These are phyloP conservation scores for Microchirus variegatus DNA, from an alignment of 2,797 vertebrate species.

Conservation along the genomic window DNA sequence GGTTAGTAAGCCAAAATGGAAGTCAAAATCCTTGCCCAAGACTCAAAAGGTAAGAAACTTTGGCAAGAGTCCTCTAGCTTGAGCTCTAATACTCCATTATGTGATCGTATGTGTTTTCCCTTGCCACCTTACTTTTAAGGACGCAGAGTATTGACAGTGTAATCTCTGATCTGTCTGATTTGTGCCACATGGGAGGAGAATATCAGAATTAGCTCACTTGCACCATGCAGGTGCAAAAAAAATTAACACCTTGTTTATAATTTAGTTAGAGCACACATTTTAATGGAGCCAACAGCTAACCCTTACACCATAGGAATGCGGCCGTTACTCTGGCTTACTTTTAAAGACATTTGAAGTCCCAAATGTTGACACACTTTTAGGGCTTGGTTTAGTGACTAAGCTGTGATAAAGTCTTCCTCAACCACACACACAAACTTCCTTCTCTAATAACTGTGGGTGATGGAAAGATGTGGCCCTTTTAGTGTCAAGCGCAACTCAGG, in stretches of 20 bases:
- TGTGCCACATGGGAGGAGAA: too few species aligned
- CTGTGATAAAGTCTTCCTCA: constrained; percentile 56
- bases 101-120: too few species aligned
- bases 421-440: constrained; percentile 54
- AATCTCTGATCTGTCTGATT: too few species aligned
- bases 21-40: too few species aligned
- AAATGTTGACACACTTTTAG: constrained; percentile 32
- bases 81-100: too few species aligned
- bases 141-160: too few species aligned
- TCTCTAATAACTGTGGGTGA: constrained; percentile 56
- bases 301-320: constrained; percentile 26
- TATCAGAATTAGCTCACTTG: too few species aligned
- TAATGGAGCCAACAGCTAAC: constrained; percentile 40
- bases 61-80: too few species aligned
- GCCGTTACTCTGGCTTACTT: constrained; percentile 29
- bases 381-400: constrained; percentile 50
- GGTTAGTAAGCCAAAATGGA: too few species aligned
- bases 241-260: constrained; percentile 56
- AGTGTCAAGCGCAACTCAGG: constrained; percentile 38
- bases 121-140: too few species aligned
- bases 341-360: constrained; percentile 43
- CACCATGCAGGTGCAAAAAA: too few species aligned
- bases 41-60: too few species aligned
- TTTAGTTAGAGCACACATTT: constrained; percentile 51
- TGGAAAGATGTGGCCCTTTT: constrained; percentile 50